Evolutionary conservation across 2,113 vertebrate genomes (phyloP).

Genomic region (Thalassarche chlororhynchos): DNA sequence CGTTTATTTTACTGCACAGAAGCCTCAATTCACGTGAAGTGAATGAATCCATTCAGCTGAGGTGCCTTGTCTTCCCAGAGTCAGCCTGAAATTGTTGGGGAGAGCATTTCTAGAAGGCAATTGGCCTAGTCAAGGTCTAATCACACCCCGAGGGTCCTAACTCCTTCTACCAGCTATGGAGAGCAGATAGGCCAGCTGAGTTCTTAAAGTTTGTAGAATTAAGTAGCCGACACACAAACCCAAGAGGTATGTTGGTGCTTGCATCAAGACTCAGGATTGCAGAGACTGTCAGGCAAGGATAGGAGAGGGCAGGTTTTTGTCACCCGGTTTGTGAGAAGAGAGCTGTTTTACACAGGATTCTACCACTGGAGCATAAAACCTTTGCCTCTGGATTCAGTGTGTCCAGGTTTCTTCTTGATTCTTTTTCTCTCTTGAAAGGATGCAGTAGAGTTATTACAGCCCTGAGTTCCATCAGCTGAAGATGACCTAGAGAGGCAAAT

Average conservation of each 20-base stretch:
- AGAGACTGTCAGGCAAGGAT: background rate
- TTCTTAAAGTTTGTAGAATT: background rate
- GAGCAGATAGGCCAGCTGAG: background rate
- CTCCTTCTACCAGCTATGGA: background rate
- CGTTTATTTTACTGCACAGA: background rate
- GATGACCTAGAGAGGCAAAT: background rate
- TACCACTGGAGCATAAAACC: background rate
- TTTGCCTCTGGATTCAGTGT: background rate
- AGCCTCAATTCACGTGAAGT: background rate
- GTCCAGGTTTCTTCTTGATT: background rate
- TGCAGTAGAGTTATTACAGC: background rate
- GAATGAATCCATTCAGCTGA: background rate
- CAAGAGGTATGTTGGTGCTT: background rate
- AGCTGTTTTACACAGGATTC: background rate
- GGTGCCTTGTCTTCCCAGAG: background rate
- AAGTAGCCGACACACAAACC: background rate
- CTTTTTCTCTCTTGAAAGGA: background rate
- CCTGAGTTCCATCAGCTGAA: background rate
- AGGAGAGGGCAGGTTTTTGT: background rate
- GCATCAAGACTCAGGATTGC: background rate
- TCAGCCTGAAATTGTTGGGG: background rate
- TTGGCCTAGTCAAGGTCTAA: background rate
- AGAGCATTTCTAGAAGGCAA: background rate
- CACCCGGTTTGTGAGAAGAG: accelerated
- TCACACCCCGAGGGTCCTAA: background rate